Conservation (phyloP, 2,113 vertebrate species). For the Vombatus ursinus region DNA sequence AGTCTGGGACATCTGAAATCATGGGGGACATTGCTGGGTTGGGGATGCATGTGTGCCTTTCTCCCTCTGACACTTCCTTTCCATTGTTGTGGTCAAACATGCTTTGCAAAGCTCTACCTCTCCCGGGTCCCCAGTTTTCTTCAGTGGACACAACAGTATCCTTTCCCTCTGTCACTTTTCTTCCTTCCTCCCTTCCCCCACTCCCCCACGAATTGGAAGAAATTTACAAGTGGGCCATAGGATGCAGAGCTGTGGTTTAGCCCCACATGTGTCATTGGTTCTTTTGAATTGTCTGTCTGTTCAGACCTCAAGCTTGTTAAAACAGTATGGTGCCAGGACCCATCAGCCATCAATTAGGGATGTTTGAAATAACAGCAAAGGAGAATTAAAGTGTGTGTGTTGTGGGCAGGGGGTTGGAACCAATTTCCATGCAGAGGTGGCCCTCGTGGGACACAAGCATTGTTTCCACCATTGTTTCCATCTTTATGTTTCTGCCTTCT, state of each 20-base stretch:
- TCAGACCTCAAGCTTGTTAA: not conserved
- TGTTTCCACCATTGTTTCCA: constrained; percentile 47
- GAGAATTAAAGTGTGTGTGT: constrained; percentile 40
- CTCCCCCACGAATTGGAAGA: constrained; percentile 38
- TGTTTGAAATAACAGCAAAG: constrained; percentile 18
- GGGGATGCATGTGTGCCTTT: constrained; percentile 48
- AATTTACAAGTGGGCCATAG: not conserved
- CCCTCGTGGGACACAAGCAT: constrained; percentile 22
- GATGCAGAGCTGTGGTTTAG: not conserved
- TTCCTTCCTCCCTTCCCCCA: constrained; percentile 28
- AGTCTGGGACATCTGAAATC: constrained; percentile 4
- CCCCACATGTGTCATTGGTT: not conserved
- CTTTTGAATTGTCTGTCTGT: not conserved
- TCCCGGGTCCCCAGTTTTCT: constrained; percentile 25
- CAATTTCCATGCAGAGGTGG: not conserved
- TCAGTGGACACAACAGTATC: constrained; percentile 14
- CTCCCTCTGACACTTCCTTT: constrained; percentile 32
- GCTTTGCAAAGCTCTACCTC: constrained; percentile 37
- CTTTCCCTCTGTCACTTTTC: constrained; percentile 38
- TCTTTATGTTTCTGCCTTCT: constrained; percentile 50
- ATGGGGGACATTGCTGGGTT: constrained; percentile 48
- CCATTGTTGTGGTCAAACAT: constrained; percentile 64
- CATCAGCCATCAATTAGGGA: not conserved
- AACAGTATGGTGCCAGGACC: not conserved
- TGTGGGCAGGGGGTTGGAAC: constrained; percentile 33